Evolutionary conservation across 30 jellyfish, hydroid and myxozoan genomes (phyloP).

Genomic region (Cassiopea andromeda): DNA sequence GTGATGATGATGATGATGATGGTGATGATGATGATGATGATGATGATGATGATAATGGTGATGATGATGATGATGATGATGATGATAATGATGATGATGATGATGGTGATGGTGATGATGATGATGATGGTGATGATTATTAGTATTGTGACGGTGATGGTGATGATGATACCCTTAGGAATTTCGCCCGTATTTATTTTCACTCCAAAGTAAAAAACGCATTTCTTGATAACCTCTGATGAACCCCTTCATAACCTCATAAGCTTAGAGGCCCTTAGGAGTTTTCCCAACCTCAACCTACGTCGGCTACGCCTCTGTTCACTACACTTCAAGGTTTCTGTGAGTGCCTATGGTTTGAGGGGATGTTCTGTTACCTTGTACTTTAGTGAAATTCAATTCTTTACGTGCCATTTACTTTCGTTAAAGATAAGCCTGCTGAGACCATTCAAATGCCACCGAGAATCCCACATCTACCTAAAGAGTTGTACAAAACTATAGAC

Average conservation of each 20-base stretch:
- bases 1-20: not conserved
- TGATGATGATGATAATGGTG: conserved; percentile 10
- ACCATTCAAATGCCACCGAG: conserved; percentile 11
- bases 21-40: not conserved
- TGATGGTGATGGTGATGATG: not conserved
- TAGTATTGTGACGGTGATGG: not conserved
- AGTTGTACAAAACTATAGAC: not conserved
- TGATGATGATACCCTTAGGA: not conserved
- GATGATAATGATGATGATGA: conserved; percentile 5
- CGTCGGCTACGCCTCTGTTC: too few relatives aligned
- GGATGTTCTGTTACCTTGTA: too few relatives aligned
- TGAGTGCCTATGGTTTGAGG: too few relatives aligned
- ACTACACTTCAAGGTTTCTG: too few relatives aligned
- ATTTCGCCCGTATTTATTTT: too few relatives aligned
- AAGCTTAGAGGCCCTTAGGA: too few relatives aligned
- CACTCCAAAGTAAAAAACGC: too few relatives aligned
- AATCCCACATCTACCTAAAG: conserved; percentile 22
- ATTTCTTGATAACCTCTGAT: too few relatives aligned
- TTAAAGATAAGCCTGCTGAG: conserved; percentile 15
- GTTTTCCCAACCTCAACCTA: too few relatives aligned
- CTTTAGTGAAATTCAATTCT: not conserved
- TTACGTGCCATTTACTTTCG: not conserved
- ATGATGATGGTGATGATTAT: not conserved
- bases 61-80: not conserved
- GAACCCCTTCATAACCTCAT: too few relatives aligned